phyloP scores from a whole-genome alignment of 2,888 invertebrate genomes.

The Acheta domesticus region DNA sequence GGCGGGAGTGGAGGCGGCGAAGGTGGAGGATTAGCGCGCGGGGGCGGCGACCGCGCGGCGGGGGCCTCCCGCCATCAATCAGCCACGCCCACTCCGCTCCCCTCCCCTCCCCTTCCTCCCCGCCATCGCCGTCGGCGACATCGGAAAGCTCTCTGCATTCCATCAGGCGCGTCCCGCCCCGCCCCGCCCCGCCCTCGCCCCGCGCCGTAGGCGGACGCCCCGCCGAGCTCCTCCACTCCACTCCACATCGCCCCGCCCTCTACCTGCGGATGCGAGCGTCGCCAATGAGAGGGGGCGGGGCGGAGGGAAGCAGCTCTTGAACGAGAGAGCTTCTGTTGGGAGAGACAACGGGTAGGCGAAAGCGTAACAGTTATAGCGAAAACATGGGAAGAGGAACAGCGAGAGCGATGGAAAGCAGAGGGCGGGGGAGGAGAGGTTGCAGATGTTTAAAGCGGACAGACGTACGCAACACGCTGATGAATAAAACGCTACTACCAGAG shows the following conservation, averaged over 20 bases:
- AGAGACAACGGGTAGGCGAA: too few species aligned
- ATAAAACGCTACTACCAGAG: too few species aligned
- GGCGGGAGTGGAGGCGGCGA: too few species aligned
- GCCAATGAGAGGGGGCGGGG: not conserved
- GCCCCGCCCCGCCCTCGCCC: not conserved
- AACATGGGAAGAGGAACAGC: too few species aligned
- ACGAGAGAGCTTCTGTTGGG: too few species aligned
- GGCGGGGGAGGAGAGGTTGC: too few species aligned
- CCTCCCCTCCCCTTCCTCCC: not conserved
- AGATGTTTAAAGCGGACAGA: too few species aligned
- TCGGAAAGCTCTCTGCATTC: constrained; percentile 18
- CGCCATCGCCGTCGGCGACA: not conserved
- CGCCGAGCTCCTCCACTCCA: not conserved
- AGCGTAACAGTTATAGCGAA: too few species aligned
- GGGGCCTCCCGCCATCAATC: not conserved
- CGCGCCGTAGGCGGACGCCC: not conserved
- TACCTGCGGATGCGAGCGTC: not conserved
- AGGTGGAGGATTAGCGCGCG: not conserved
- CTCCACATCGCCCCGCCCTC: not conserved
- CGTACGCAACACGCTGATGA: too few species aligned
- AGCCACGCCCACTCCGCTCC: not conserved
- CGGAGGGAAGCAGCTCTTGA: not conserved
- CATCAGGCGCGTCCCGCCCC: not conserved
- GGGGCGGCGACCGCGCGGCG: not conserved
- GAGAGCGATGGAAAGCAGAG: too few species aligned